Evolutionary conservation across 2,113 vertebrate species (phyloP), one percentile per base, ranked within the genome.

Genomic region (Sapajus apella): DNA sequence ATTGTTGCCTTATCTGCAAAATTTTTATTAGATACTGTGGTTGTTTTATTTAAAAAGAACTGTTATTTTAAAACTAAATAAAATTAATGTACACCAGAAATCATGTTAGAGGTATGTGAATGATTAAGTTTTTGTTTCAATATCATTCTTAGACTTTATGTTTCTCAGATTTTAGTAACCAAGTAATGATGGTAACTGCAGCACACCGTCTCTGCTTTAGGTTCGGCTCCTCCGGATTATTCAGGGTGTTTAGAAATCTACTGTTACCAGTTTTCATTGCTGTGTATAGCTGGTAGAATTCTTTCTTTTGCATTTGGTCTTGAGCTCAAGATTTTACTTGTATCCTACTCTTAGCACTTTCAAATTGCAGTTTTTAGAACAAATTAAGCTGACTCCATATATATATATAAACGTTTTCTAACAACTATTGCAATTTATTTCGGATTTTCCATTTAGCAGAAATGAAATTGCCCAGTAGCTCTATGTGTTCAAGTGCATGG

Each of bases 331-430:
- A 25, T 7, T 96, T 90, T 30, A 89, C 30, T 35, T 93, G 56
- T 5, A 4, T 5, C 23, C 18, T 77, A 16, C 8, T 0, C n/a
- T 89, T 90, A 96, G 12, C 90, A 70, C 64, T 68, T 96, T 83
- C 97, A 93, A 97, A 58, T 10, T 70, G 52, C 81, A 90, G 7
- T 92, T 96, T 95, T 89, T 37, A 92, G 94, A 97, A 94, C 3
- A 97, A 97, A 96, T 93, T 97, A 94, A 97, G 97, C 80, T 23
- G 17, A 45, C 88, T 96, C 94, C 58, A 91, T 45, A 91, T 45
- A 95, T 68, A 55, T 43, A 3, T 55, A 76, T 95, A 85, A 66
- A 86, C 16, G 9, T 96, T 98, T 97, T 93, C 56, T 76, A 96
- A 97, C 50, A 95, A 50, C 8, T 0, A 0, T 75, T 93, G 45